Base-by-base conservation (phyloP, 2,888 invertebrate genomes). In the Lycia hirtaria region DNA sequence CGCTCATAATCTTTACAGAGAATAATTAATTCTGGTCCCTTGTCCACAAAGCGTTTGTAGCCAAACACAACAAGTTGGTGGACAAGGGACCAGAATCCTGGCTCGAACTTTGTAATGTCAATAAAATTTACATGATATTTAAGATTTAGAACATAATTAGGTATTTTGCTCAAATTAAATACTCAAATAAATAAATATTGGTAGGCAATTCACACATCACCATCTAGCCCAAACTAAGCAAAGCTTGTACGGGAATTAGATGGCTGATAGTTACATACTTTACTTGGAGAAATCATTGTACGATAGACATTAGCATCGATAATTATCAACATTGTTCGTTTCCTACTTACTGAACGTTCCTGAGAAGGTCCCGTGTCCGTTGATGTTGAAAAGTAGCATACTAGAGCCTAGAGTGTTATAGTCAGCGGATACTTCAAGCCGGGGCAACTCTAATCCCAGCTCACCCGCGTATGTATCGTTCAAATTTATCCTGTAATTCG, bases 401-500 rank as follows among this genome's bases (percentile, higher is more conserved):
- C 17, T 44, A 1, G 56, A 37, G 12, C 56, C 43, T 12, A 4
- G 14, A 3, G 38, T 44, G 15, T 44, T 38, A 44, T 50, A 56
- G 6, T 50, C 49, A 3, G 56, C 56, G 1, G 49, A 37, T 3
- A 56, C 22, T 0, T 30, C 10, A 1, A 56, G 22, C 2, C 12
- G 37, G 9, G 56, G 49, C 3, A 56, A 24, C 4, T 7, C 6
- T 12, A 56, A 1, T 22, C 32, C 44, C 14, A 49, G 4, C 7
- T 49, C 35, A 15, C 22, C 28, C 7, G 37, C 24, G 24, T 44
- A 56, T 17, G 17, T 49, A 7, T 38, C 24, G 7, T 44, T 28
- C 26, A 55, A 41, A 38, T 56, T 22, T 10, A 56, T 7, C 10
- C 56, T 49, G 38, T 19, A 38, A 54, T 38, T 14, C n/a, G n/a